phyloP scores from a whole-genome alignment of 2,113 vertebrate genomes.

The Pandion haliaetus region DNA sequence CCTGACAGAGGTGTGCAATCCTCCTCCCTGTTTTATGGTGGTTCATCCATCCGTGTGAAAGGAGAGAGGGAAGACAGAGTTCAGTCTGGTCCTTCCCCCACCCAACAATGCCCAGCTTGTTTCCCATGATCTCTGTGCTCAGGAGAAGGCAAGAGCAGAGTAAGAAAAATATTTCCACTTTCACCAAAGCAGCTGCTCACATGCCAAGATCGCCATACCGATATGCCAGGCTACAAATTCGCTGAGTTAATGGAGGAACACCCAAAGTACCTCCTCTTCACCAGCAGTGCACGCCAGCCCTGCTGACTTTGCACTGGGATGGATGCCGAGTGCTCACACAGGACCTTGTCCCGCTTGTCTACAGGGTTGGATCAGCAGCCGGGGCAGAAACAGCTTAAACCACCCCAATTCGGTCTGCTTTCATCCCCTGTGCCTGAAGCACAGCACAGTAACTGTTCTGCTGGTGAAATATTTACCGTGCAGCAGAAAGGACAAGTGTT shows the following conservation, averaged over 20 bases:
- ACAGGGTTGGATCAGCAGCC: background rate
- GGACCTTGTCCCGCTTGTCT: background rate
- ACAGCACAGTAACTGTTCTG: fast-evolving
- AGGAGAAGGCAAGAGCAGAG: background rate
- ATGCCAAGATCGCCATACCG: fast-evolving
- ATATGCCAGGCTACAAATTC: background rate
- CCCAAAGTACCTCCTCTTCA: background rate
- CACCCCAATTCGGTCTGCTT: background rate
- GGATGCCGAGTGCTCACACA: background rate
- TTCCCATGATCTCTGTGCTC: background rate
- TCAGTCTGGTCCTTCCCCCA: background rate
- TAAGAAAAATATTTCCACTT: background rate
- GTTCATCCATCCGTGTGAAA: background rate
- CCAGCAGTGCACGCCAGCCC: background rate
- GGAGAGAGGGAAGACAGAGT: background rate
- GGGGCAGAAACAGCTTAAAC: background rate
- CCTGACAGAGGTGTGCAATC: background rate
- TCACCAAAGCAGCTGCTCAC: background rate
- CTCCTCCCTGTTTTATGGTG: background rate
- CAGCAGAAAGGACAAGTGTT: background rate
- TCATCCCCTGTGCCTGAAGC: background rate
- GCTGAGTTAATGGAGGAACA: background rate
- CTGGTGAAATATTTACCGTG: background rate
- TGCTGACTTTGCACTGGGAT: background rate
- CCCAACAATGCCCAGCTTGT: background rate